Evolutionary conservation across 2,888 invertebrate genomes (phyloP).

Genomic region (Colostygia pectinataria): DNA sequence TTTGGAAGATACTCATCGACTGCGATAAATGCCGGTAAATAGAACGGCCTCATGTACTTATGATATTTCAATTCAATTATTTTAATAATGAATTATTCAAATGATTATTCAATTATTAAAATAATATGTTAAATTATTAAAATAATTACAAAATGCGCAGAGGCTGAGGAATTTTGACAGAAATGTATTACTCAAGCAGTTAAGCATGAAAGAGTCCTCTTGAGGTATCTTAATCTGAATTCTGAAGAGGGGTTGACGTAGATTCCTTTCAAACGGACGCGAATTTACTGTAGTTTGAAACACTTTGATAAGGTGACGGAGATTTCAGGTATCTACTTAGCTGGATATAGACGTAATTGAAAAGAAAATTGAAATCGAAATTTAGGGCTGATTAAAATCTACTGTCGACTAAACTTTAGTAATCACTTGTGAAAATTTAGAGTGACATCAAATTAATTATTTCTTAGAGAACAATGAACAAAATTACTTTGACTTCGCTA

Average conservation of each 20-base stretch:
- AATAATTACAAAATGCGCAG: constrained; percentile 13
- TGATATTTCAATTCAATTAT: no score
- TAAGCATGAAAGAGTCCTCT: constrained; percentile 14
- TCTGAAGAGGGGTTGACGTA: constrained; percentile 27
- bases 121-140: constrained; percentile 8
- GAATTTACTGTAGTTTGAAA: constrained; percentile 30
- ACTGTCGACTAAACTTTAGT: background rate
- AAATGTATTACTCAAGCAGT: constrained; percentile 11
- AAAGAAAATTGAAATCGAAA: constrained; percentile 19
- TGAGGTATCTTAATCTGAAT: constrained; percentile 31
- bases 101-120: no score
- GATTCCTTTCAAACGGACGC: constrained; percentile 24
- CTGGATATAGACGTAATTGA: constrained; percentile 19
- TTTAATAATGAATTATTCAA: no score
- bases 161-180: constrained; percentile 3
- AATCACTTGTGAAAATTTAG: background rate
- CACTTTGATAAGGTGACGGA: constrained; percentile 23
- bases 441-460: no score
- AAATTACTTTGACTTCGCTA: no score
- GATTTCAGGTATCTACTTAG: constrained; percentile 16
- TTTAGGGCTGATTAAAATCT: constrained; percentile 6
- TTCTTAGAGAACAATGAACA: no score
- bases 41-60: no score
- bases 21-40: no score
- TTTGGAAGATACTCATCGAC: no score